A percentile compares a stretch with the other conserved stretches of the same genome.
Evolutionary conservation across 2,113 vertebrate species (phyloP).

Genomic region (Oophaga pumilio): DNA sequence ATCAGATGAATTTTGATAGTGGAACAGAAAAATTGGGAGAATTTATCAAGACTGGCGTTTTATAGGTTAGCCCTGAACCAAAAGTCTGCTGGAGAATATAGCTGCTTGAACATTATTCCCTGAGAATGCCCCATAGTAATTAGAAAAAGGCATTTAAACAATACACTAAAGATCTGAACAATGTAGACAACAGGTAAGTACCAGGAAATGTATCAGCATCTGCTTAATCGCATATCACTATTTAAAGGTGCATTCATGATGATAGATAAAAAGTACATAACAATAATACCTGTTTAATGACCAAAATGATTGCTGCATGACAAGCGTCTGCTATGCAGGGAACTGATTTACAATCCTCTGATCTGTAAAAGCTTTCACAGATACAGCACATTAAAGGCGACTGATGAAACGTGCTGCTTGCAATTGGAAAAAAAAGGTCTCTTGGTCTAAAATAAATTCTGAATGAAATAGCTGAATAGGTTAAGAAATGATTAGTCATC

Average conservation of each 20-base stretch:
- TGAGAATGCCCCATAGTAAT: neutral
- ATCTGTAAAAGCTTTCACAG: neutral
- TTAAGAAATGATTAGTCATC: neutral
- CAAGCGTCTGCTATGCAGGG: neutral
- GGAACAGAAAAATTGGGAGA: too few species aligned
- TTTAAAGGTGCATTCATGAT: neutral
- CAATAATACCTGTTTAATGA: constrained; percentile 19
- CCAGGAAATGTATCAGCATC: neutral
- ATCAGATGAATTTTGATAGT: neutral
- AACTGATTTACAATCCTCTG: constrained; percentile 24
- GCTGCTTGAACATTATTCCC: neutral
- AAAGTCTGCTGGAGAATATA: neutral
- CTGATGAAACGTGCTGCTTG: neutral
- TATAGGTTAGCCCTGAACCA: too few species aligned
- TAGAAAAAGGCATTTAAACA: neutral
- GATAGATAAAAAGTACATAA: constrained; percentile 11
- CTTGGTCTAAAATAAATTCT: neutral
- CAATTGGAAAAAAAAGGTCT: neutral
- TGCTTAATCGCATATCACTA: neutral
- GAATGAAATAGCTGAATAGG: neutral
- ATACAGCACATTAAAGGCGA: neutral
- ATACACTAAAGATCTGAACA: neutral
- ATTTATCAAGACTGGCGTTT: too few species aligned
- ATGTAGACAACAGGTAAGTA: neutral
- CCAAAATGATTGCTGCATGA: neutral